Percentiles rank a stretch among this genome's conserved stretches.
These are phyloP conservation scores for Gnathochromis pfefferi DNA, from an alignment of 2,113 vertebrate genomes.

Conservation along the genomic window DNA sequence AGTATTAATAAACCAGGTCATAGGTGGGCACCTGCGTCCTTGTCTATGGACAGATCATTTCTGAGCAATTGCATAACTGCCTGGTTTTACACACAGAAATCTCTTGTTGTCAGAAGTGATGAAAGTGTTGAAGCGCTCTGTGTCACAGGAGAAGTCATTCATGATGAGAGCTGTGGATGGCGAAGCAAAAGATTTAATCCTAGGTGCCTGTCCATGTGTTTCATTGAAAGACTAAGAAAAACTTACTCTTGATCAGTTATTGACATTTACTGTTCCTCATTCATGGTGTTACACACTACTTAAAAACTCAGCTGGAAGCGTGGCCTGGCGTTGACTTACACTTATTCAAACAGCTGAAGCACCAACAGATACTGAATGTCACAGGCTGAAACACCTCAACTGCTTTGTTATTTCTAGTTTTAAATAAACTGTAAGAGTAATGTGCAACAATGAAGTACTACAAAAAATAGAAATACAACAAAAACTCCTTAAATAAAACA, in stretches of 20 bases:
- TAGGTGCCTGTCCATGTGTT: not conserved
- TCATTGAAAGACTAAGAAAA: not conserved
- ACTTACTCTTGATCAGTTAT: too few relatives aligned
- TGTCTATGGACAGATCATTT: not conserved
- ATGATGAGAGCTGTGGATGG: too few relatives aligned
- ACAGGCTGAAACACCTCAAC: too few relatives aligned
- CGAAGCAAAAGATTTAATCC: not conserved
- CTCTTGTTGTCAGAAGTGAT: not conserved
- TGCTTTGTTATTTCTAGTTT: too few relatives aligned
- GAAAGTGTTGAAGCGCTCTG: too few relatives aligned
- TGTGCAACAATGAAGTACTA: not conserved
- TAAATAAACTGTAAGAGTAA: too few relatives aligned
- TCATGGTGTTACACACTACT: not conserved
- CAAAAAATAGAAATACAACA: not conserved
- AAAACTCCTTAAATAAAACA: not conserved
- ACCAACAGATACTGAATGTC: not conserved
- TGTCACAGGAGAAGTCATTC: too few relatives aligned
- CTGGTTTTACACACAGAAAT: not conserved
- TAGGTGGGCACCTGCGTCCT: not conserved
- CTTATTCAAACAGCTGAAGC: not conserved
- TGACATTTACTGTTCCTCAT: too few relatives aligned
- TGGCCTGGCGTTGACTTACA: not conserved
- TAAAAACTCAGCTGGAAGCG: too few relatives aligned
- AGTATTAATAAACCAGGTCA: not conserved
- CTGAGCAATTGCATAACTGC: not conserved